Evolutionary conservation across 2,888 invertebrate genomes (phyloP), one percentile per base, ranked within the genome.

Genomic region (Rutpela maculata): DNA sequence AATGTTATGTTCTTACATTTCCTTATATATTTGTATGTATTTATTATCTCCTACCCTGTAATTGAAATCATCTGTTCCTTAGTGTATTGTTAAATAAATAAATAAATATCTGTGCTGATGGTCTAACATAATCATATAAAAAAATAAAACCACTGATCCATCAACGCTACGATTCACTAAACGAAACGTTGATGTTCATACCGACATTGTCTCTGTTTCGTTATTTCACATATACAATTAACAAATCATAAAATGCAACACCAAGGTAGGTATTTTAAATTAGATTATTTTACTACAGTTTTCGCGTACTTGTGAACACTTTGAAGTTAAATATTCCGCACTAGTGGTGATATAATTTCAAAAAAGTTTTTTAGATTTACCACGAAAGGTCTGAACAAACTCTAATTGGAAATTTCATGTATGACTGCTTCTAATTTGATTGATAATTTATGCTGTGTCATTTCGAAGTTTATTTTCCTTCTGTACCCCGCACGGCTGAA

Each of bases 381-480:
- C 75, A 71, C 72, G 19, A 17, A 69, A 68, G 71, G 70, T 56
- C 65, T 67, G 76, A 77, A 80, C 79, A 76, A 78, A 81, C 78
- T 81, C 81, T 84, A 86, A 86, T 86, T 86, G 86, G 85, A 86
- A 86, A 86, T 86, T 86, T 86, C 84, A 86, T 84, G 86, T 86
- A 83, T 84, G 84, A 84, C 81, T 83, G 86, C 80, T 72, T 81
- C 77, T 84, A 84, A 84, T 83, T 82, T 81, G 79, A 82, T 83
- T 78, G 82, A 80, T 84, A 84, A 86, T 85, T 86, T 84, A 85
- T 84, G 84, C 85, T 77, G 80, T 83, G 85, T 85, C 85, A 85
- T 84, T 84, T 80, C 74, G 66, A 66, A 67, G 70, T 74, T 78
- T 78, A 59, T 59, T 59, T 59, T 22, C 10, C 19, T 59, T 19